These are phyloP conservation scores for Calephelis nemesis DNA, from an alignment of 1,140 invertebrate genomes.

Conservation along the genomic window DNA sequence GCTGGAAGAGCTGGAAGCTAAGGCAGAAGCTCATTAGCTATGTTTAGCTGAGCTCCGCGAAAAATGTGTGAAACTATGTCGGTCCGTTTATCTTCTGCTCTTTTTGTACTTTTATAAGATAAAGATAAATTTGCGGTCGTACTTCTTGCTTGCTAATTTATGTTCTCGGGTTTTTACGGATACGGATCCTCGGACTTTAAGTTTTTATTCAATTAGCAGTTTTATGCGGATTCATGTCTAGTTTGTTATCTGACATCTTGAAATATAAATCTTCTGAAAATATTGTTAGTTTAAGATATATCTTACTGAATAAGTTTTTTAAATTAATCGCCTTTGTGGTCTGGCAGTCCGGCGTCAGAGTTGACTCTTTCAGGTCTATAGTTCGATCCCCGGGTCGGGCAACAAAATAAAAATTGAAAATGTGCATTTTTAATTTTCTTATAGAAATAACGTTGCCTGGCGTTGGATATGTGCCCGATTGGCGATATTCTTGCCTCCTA, in stretches of 20 bases:
- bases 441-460: too few relatives aligned
- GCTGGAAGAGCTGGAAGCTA: conserved; percentile 28
- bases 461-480: too few relatives aligned
- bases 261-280: too few relatives aligned
- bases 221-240: neutral
- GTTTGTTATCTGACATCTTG: neutral
- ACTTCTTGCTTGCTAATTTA: conserved; percentile 11
- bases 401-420: too few relatives aligned
- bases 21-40: conserved; percentile 31
- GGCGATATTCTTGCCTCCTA: too few relatives aligned
- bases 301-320: too few relatives aligned
- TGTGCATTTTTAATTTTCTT: too few relatives aligned
- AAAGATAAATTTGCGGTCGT: conserved; percentile 16
- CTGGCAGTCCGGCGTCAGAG: too few relatives aligned
- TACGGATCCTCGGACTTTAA: neutral
- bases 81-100: conserved; percentile 2
- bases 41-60: conserved; percentile 26
- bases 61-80: conserved; percentile 24
- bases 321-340: too few relatives aligned
- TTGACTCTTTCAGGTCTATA: too few relatives aligned
- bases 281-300: too few relatives aligned
- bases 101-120: conserved; percentile 16
- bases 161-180: neutral
- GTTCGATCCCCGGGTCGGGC: too few relatives aligned
- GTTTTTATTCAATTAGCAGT: conserved; percentile 16